Conservation (phyloP, 2,797 vertebrate genomes). For the Pangasius mekongensis region DNA sequence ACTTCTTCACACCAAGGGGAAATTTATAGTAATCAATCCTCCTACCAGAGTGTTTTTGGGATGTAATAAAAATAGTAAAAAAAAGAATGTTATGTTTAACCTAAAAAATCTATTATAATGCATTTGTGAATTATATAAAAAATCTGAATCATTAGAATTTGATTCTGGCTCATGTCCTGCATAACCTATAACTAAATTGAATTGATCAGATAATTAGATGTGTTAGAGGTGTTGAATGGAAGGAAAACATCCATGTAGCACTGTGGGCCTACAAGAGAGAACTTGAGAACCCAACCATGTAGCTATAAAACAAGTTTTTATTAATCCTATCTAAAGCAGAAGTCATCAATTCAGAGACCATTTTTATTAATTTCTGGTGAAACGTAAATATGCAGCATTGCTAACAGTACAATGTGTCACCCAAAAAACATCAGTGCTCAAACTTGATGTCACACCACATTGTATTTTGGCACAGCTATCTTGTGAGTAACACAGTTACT, state of each 20-base stretch:
- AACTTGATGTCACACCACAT: not conserved
- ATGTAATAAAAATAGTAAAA: not conserved
- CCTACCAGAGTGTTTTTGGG: not conserved
- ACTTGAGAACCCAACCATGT: not conserved
- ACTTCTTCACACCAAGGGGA: not conserved
- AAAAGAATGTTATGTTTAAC: not conserved
- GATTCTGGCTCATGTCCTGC: not conserved
- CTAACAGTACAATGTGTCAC: not conserved
- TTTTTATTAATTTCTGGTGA: not conserved
- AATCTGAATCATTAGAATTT: not conserved
- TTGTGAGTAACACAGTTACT: not conserved
- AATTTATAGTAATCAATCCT: not conserved
- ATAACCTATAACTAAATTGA: not conserved
- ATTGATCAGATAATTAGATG: no score
- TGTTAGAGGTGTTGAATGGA: not conserved
- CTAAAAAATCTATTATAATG: not conserved
- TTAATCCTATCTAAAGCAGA: not conserved
- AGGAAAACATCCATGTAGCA: not conserved
- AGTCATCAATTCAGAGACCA: not conserved
- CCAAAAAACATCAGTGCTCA: not conserved
- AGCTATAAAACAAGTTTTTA: not conserved
- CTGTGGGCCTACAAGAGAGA: not conserved
- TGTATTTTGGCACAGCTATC: not conserved
- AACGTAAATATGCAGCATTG: not conserved
- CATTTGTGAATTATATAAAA: no score